Evolutionary conservation across 2,888 invertebrate genomes (phyloP), one percentile per base, ranked within the genome.

Genomic region (Drosophila anomalata): DNA sequence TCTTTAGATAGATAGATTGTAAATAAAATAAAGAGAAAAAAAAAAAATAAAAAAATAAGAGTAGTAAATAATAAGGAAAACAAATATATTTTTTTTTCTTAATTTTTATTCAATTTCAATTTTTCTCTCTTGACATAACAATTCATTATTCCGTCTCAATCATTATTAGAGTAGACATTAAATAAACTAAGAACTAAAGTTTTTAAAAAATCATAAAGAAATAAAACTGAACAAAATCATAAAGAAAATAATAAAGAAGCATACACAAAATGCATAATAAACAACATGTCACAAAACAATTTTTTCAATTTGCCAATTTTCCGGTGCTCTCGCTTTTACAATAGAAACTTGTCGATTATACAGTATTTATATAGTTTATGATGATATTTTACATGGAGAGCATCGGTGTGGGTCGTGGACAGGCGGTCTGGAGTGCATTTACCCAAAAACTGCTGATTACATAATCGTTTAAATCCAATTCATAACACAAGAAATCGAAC

Each of bases 121-220:
- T 39, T 63, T 73, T 75, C 69, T 78, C 79, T 77, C 77, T 79
- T 73, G 76, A 88, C 83, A 82, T 84, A 88, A 88, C 79, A 81
- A 86, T 89, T 81, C 81, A 84, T 76, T 76, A 85, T 62, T 79
- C 77, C 82, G 73, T 87, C 82, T 87, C 75, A 80, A 81, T 81
- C 73, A 80, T 77, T 81, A 84, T 85, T 85, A 84, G 78, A 77
- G 77, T 87, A 88, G 63, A 87, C 73, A 88, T 90, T 90, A 89
- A 88, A 90, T 90, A 90, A 88, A 85, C 90, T 90, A 90, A 76
- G 60, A 79, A 82, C 90, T 90, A 87, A 75, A 76, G 78, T 77
- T 82, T 78, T 85, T 51, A 76, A 52, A 60, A 67, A 70, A 71
- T 68, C 52, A 62, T 72, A 71, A 56, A 17, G 72, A 67, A 71